Base-by-base conservation (phyloP, 2,888 invertebrate species). In the Pharmacophagus antenor region DNA sequence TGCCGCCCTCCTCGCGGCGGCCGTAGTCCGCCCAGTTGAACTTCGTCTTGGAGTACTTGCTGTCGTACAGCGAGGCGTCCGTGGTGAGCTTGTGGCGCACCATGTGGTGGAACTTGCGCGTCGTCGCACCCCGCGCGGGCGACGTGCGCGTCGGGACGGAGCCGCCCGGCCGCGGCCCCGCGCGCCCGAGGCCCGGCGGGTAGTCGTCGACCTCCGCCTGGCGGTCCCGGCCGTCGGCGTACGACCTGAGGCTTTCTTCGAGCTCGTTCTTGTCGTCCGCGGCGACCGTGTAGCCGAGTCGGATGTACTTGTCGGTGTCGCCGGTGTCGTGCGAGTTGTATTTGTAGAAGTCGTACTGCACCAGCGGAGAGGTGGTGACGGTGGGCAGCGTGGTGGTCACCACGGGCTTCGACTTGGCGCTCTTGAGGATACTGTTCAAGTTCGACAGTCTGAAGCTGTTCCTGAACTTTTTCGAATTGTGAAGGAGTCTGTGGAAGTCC, bases 401-500 rank as follows among this genome's bases (percentile, higher is more conserved):
- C 22, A 37, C 17, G 7, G 31, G 18, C n/a, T 60, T 50, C 7
- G 55, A 37, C 10, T 55, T 31, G 20, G 41, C 23, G 18, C 50
- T 54, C 8, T 46, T 49, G 22, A 27, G 50, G 18, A 44, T 44
- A 12, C n/a, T 50, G 22, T 59, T 59, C 10, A 59, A 44, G 17
- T 55, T 59, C 15, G 44, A 42, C 17, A 55, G 44, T 46, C 42
- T 48, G 17, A 49, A 55, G 10, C 44, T 48, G 8, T 59, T 51
- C 21, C 22, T 50, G 7, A 56, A 31, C 27, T 56, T 61, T 41
- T 48, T 52, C 23, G 51, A 41, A 22, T 23, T 52, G 15, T 61
- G 56, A 15, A 61, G 46, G 23, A 61, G 41, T 48, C 48, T 61
- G 2, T 51, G 56, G 22, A 56, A 56, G 31, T 65, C 71, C 17